Base-by-base conservation (phyloP, 35 echinoderm and acorn worm genomes). In the Apostichopus parvimensis region DNA sequence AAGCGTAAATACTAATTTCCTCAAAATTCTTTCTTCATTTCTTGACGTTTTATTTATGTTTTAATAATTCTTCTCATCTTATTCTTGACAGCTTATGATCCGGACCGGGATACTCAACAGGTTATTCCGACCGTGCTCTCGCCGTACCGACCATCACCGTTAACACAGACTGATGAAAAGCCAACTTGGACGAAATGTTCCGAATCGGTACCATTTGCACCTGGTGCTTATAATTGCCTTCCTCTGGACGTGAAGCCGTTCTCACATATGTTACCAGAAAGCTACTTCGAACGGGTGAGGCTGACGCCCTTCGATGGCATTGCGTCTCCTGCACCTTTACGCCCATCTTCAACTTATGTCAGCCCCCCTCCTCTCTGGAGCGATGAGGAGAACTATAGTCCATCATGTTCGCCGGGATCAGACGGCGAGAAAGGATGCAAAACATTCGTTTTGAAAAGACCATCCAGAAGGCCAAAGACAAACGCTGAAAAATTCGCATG, bases 401-500 rank as follows among this genome's bases (percentile, higher is more conserved):
- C 86, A 72, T 88, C 86, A 66, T 28, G 86, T 72, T 88, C 86
- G 62, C 68, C 86, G 1, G 86, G 86, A 45, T 88, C 86, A 54
- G 86, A 88, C 45, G 86, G 86, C 45, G 86, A 88, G 86, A 68
- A 72, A 88, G 45, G 14, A 66, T 88, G 68, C 64, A 45, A 68
- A 68, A 68, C 26, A 25, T 72, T 68, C 64, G 68, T 52, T 11
- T 15, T 88, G 68, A 88, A 75, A 17, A 88, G 25, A 26, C 61
- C 86, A 1, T 25, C 61, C 3, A 88, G 62, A 13, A 72, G 45
- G 24, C 17, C 86, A 0, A 88, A 88, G 62, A 53, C 86, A 45
- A 88, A 88, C 10, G 68, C 61, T 66, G 86, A 75, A 62, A 88
- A 88, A 45, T 75, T 88, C 18, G 68, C 89, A 52, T 98, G 96